These are phyloP conservation scores for Anodontia alba DNA, from an alignment of 2,888 invertebrate genomes.

Conservation along the genomic window DNA sequence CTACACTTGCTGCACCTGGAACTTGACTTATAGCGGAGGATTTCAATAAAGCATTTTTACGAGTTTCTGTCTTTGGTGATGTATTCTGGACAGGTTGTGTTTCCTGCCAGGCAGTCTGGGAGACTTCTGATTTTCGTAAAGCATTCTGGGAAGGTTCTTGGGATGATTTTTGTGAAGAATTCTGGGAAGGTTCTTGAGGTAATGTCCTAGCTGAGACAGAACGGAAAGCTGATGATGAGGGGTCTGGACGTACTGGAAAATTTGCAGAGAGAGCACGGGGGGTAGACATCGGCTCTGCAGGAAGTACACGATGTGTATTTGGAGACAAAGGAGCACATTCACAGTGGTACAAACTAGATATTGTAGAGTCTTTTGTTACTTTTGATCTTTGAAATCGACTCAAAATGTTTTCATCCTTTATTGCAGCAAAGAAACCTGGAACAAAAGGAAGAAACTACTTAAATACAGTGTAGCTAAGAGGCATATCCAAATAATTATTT, in stretches of 20 bases:
- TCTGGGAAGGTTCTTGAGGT: slow-evolving; percentile 43
- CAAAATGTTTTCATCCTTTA: slow-evolving; percentile 53
- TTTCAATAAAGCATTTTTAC: slow-evolving; percentile 17
- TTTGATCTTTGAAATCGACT: slow-evolving; percentile 40
- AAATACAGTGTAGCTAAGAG: too few species aligned
- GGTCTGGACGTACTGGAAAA: slow-evolving; percentile 40
- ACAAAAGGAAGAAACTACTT: slow-evolving; percentile 9
- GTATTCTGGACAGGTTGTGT: slow-evolving; percentile 48
- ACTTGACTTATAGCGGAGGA: neutral
- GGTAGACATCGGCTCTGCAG: slow-evolving; percentile 54
- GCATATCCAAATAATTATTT: too few species aligned
- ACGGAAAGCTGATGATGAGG: slow-evolving; percentile 27
- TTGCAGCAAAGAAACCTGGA: slow-evolving; percentile 68
- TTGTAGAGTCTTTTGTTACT: slow-evolving; percentile 49
- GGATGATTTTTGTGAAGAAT: slow-evolving; percentile 1
- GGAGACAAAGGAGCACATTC: slow-evolving; percentile 46
- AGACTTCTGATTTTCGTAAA: neutral
- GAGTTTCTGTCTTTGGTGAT: slow-evolving; percentile 11
- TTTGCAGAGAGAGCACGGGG: slow-evolving; percentile 59
- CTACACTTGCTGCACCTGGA: neutral
- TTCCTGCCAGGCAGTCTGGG: slow-evolving; percentile 34
- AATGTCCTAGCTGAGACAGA: slow-evolving; percentile 50
- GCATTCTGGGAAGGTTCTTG: neutral
- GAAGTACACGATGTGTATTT: slow-evolving; percentile 51
- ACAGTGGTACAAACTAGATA: slow-evolving; percentile 63